Base-by-base conservation (phyloP, 2,888 invertebrate species). In the Anoncus sp. region DNA sequence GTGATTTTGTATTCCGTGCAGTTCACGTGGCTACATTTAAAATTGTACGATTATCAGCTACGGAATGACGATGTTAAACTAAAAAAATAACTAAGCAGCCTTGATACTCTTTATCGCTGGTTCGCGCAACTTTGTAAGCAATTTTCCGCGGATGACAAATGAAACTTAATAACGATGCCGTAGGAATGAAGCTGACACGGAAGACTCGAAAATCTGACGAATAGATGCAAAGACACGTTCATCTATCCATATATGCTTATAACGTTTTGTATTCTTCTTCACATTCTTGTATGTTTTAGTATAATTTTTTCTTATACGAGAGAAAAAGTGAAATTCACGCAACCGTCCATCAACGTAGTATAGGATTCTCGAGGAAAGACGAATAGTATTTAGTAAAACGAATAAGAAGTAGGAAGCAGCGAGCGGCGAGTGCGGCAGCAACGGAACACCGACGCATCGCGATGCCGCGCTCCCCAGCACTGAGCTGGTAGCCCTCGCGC, bases 401-500 rank as follows among this genome's bases (percentile, higher is more conserved):
- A 65, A 59, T 63, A 27, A 82, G 83, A 82, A 79, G 77, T 57
- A 77, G 78, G 79, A 83, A 82, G 75, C 83, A 80, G 81, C 82
- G 79, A 82, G 80, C 81, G 59, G 77, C 73, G 85, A 88, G 86
- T 85, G 84, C 84, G 86, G 85, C 85, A 86, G 85, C 86, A 85
- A 84, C 86, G 87, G 81, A 84, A 84, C 85, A 82, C 82, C 86
- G 87, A 90, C 87, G 88, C 91, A 90, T 90, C 90, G 87, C 90
- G 90, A 82, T 85, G 88, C 87, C 87, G 88, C 89, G 88, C 87
- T 89, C 85, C 85, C 88, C 85, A 87, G 88, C 88, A 89, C 90
- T 89, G 88, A 87, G 92, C 75, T 72, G 62, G 67, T 22, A 51
- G 63, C 67, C 75, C 79, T 79, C 72, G 75, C 92, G 89, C 92